Conservation (phyloP, 2,113 vertebrate genomes). For the Pseudopipra pipra region DNA sequence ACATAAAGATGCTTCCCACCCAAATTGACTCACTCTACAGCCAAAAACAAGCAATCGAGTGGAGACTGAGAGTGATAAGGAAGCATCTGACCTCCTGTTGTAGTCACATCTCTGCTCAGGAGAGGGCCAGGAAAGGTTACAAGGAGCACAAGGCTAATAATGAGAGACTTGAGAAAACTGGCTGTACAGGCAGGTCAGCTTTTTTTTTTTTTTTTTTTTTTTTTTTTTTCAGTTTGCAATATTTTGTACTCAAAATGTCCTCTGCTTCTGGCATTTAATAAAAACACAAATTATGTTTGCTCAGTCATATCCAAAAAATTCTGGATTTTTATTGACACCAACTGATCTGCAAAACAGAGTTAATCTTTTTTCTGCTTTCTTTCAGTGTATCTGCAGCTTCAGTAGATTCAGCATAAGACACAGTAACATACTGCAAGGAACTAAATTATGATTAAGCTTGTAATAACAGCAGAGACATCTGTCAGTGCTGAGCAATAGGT, state of each 20-base stretch:
- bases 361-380: not conserved
- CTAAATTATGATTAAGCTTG: not conserved
- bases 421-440: not conserved
- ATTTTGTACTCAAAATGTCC: not conserved
- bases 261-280: not conserved
- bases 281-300: not conserved
- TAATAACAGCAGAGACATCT: constrained; percentile 16
- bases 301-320: not conserved
- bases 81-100: not conserved
- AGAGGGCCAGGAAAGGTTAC: not conserved
- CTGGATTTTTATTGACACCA: not conserved
- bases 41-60: fast-evolving
- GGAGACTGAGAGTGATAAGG: not conserved
- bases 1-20: not conserved
- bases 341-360: not conserved
- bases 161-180: not conserved
- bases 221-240: not conserved
- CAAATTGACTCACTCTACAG: not conserved
- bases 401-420: not conserved
- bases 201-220: not conserved
- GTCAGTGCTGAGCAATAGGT: constrained; percentile 12
- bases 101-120: not conserved
- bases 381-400: not conserved
- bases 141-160: not conserved
- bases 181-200: fast-evolving